Conservation (phyloP, 2,888 invertebrate genomes). For the Parthenolecanium corni region DNA sequence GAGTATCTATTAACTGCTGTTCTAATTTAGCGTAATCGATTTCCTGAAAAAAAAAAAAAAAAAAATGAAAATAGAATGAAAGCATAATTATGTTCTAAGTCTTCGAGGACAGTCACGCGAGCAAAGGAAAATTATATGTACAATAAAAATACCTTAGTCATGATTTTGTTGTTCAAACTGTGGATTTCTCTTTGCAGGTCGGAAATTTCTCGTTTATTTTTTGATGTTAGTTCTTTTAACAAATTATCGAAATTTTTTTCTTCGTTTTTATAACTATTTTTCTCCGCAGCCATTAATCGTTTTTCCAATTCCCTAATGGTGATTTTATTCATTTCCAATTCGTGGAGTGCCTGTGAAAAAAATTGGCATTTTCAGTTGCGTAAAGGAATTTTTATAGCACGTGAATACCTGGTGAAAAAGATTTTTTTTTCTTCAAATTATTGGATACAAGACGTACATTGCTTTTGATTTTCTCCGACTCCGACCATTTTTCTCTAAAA, state of each 20-base stretch:
- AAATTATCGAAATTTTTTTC: conserved; percentile 10
- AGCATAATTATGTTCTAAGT: neutral
- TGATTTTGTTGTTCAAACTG: conserved; percentile 7
- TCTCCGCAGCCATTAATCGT: conserved; percentile 9
- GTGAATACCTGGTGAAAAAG: no score
- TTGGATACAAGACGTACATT: neutral
- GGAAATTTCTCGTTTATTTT: conserved; percentile 8
- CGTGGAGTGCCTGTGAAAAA: conserved; percentile 4
- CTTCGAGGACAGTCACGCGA: neutral
- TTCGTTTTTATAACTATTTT: conserved; percentile 13
- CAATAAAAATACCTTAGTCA: neutral
- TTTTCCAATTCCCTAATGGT: conserved; percentile 14
- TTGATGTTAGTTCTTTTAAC: conserved; percentile 9
- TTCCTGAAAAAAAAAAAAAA: neutral
- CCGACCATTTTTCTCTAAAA: no score
- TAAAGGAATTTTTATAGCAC: no score
- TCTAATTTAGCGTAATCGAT: conserved; percentile 6
- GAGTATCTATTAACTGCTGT: conserved; percentile 1
- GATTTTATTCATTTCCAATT: conserved; percentile 13
- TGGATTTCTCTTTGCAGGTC: conserved; percentile 9
- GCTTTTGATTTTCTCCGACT: no score
- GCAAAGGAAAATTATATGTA: neutral
- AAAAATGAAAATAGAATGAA: neutral
- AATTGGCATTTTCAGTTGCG: no score
- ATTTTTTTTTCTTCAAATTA: no score